A percentile compares a stretch with the other conserved stretches of the same genome.
These are phyloP conservation scores for Calliopum simillimum DNA, from an alignment of 2,888 invertebrate genomes.

Conservation along the genomic window DNA sequence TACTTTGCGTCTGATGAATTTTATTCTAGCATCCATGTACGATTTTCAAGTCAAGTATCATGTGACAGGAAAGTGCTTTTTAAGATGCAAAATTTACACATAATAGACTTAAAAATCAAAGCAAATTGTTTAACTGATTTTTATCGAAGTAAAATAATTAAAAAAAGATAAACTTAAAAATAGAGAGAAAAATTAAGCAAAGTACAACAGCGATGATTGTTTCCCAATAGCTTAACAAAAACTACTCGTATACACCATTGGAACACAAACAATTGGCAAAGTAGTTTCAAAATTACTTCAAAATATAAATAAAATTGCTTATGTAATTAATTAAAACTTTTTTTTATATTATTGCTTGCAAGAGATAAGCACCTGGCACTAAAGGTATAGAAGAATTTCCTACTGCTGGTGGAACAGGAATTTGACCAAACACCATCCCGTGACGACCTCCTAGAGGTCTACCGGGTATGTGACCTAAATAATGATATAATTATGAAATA, in stretches of 20 bases:
- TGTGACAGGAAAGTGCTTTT: too few species aligned
- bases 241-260: constrained; percentile 2
- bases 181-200: constrained; percentile 12
- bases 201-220: constrained; percentile 10
- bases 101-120: too few species aligned
- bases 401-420: constrained; percentile 69
- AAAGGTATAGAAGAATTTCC: constrained; percentile 69
- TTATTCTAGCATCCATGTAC: too few species aligned
- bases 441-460: constrained; percentile 75
- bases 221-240: too few species aligned
- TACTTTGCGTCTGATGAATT: too few species aligned
- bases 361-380: constrained; percentile 70
- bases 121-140: too few species aligned
- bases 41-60: too few species aligned
- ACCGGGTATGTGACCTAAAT: constrained; percentile 74
- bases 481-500: constrained; percentile 46
- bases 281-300: constrained; percentile 38
- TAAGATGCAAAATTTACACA: too few species aligned
- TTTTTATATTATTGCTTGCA: constrained; percentile 51
- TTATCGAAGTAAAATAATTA: too few species aligned
- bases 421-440: constrained; percentile 74
- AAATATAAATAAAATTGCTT: constrained; percentile 26
- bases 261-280: constrained; percentile 21
- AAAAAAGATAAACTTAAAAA: too few species aligned
- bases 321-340: constrained; percentile 25